Evolutionary conservation across 2,888 invertebrate genomes (phyloP).

Genomic region (Hoplodrina ambigua): DNA sequence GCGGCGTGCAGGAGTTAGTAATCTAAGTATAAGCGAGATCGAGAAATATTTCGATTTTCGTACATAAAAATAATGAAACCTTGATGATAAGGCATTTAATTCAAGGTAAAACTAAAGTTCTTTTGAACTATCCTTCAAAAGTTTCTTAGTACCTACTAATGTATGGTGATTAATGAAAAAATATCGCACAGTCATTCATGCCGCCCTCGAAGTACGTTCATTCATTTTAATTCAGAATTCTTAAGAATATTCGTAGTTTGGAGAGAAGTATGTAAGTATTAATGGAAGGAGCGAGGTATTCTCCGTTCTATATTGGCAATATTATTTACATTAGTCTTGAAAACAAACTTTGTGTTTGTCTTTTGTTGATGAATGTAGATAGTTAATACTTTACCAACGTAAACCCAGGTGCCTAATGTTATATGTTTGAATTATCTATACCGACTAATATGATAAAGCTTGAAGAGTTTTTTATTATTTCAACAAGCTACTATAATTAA

Average conservation of each 20-base stretch:
- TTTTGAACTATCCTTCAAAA: slow-evolving; percentile 38
- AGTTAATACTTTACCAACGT: too few relatives aligned
- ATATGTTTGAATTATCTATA: too few relatives aligned
- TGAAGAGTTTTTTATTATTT: too few relatives aligned
- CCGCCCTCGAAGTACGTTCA: slow-evolving; percentile 25
- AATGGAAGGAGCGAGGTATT: neutral
- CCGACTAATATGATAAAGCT: too few relatives aligned
- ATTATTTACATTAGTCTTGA: too few relatives aligned
- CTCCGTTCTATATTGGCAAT: neutral
- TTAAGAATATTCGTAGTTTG: slow-evolving; percentile 17
- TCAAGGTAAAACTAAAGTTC: slow-evolving; percentile 18
- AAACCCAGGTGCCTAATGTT: too few relatives aligned
- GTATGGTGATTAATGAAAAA: slow-evolving; percentile 67
- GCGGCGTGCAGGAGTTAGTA: too few relatives aligned
- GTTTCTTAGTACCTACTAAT: slow-evolving; percentile 52
- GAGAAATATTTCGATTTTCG: too few relatives aligned
- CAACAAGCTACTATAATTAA: too few relatives aligned
- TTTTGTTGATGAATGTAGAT: too few relatives aligned
- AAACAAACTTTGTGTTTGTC: too few relatives aligned
- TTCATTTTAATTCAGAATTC: slow-evolving; percentile 37
- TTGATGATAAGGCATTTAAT: slow-evolving; percentile 10
- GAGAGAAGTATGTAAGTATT: neutral
- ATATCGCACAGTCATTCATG: slow-evolving; percentile 61
- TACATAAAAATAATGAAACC: neutral
- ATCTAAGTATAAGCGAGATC: neutral